Base-by-base conservation (phyloP, 2,888 invertebrate genomes). In the Fissipunctia ypsillon region DNA sequence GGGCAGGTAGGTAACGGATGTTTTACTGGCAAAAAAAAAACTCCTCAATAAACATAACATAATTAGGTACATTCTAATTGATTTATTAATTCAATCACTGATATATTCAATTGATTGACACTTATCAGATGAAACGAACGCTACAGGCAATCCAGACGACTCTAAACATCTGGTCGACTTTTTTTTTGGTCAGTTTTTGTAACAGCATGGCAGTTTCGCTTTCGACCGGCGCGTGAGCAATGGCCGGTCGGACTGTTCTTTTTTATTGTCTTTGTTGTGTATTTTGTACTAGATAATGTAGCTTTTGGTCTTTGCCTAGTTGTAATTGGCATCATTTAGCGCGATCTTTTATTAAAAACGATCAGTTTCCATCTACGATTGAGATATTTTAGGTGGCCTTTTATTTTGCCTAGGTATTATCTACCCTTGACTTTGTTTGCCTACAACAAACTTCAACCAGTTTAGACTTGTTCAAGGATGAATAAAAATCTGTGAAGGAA, bases 201-300 rank as follows among this genome's bases (percentile, higher is more conserved):
- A 28, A 25, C 69, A 83, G 68, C 71, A 71, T 66, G 70, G 83
- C 76, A 87, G 90, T 92, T 93, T 94, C 94, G 89, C 94, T 94
- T 94, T 94, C 94, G 88, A 88, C 81, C 91, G 92, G 92, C 74
- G 81, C 83, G 80, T 76, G 76, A 60, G 67, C 81, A 76, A 66
- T 61, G 81, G 69, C 38, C 63, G 35, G 28, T 35, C 54, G 19
- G 48, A 65, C 73, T 76, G 74, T 78, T 81, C 88, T 84, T 78
- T 69, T 84, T 80, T 70, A 72, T 73, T 68, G 70, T 64, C 84
- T 81, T 80, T 84, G 80, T 74, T 78, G 72, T 14, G 50, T 7
- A 45, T 41, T 54, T 54, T 64, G 68, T 65, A 35, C 4, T 25
- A 16, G 9, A 48, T 48, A 16, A 31, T 57, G 25, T 12, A 31